Percentiles rank a stretch among this genome's conserved stretches.
phyloP scores from a whole-genome alignment of 2,113 vertebrate species.

The Cyrtonyx montezumae region DNA sequence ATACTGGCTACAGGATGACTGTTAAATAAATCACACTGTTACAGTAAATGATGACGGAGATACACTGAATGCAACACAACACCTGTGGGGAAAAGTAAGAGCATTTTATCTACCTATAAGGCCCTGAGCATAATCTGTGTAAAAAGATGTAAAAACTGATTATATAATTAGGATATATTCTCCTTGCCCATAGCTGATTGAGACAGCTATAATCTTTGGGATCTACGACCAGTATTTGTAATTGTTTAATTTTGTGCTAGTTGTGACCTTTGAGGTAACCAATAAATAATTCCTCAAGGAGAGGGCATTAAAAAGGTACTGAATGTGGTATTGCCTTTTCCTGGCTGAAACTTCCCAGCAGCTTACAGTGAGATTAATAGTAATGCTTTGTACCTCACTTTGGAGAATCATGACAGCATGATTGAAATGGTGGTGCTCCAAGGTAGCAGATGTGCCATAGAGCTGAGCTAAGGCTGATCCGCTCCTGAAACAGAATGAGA shows the following conservation, averaged over 20 bases:
- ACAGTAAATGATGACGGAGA: neutral
- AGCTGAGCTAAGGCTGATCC: constrained; percentile 96
- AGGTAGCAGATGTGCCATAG: constrained; percentile 96
- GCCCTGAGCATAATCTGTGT: neutral
- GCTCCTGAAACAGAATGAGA: constrained; percentile 82
- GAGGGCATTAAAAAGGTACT: constrained; percentile 35
- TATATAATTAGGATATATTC: constrained; percentile 4
- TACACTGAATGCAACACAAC: neutral
- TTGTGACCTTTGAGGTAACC: constrained; percentile 58
- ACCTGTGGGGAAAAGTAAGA: neutral
- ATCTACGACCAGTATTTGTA: constrained; percentile 48
- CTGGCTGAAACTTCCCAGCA: constrained; percentile 17
- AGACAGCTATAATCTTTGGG: constrained; percentile 41
- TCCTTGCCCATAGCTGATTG: constrained; percentile 13
- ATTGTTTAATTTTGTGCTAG: constrained; percentile 60
- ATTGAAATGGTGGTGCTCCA: constrained; percentile 99
- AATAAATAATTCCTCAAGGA: constrained; percentile 59
- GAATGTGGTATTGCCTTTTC: constrained; percentile 17
- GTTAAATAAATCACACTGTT: neutral
- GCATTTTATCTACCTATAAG: neutral
- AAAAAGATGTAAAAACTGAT: neutral
- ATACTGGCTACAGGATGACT: neutral
- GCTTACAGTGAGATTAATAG: constrained; percentile 29
- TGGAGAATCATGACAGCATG: constrained; percentile 99
- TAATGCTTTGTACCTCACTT: constrained; percentile 88